A percentile compares a stretch with the other conserved stretches of the same genome.
phyloP scores from a whole-genome alignment of 2,113 vertebrate genomes.

The Madoqua kirkii region DNA sequence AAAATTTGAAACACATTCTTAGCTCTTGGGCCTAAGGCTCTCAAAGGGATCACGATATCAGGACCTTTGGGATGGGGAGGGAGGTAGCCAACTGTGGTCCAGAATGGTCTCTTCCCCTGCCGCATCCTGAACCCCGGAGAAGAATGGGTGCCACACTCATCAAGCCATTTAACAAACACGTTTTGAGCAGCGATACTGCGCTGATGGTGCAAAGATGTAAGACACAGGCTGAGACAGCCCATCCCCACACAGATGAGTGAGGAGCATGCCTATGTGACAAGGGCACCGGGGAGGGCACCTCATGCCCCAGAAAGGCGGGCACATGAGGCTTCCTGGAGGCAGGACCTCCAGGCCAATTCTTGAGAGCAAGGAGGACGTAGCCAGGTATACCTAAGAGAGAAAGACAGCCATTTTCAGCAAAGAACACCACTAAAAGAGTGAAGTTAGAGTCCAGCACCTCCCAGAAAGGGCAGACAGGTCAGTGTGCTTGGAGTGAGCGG shows the following conservation, averaged over 20 bases:
- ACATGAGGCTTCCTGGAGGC: not conserved
- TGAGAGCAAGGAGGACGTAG: not conserved
- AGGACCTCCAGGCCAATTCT: not conserved
- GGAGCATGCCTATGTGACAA: not conserved
- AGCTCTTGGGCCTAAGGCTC: not conserved
- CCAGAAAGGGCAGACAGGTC: not conserved
- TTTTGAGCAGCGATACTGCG: not conserved
- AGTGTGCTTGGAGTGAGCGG: fast-evolving
- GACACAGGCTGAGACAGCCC: not conserved
- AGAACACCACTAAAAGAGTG: not conserved
- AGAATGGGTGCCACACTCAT: not conserved
- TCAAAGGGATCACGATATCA: not conserved
- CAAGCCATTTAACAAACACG: too few relatives aligned
- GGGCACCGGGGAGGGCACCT: not conserved
- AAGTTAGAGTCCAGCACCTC: not conserved
- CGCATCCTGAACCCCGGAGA: not conserved
- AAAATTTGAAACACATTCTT: not conserved
- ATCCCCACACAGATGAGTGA: fast-evolving
- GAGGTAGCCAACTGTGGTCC: not conserved
- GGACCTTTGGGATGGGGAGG: not conserved
- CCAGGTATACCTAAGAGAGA: not conserved
- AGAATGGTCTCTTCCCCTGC: not conserved
- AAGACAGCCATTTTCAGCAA: not conserved
- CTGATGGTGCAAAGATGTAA: fast-evolving
- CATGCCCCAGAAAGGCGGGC: not conserved